These are phyloP conservation scores for Mycteria americana DNA, from an alignment of 2,797 vertebrate species.

Conservation along the genomic window DNA sequence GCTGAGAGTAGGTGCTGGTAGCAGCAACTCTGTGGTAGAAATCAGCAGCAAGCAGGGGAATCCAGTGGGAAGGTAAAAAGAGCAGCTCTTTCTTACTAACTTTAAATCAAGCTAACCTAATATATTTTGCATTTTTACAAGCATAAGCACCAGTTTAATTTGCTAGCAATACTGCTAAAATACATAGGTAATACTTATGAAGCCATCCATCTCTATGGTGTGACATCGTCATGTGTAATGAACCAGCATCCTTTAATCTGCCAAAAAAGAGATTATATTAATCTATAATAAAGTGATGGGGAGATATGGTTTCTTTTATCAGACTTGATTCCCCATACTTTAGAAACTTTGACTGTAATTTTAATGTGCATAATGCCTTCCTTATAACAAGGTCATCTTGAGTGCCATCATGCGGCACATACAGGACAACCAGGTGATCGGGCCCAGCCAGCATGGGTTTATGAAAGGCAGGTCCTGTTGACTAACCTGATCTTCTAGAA, in stretches of 20 bases:
- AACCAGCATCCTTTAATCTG: background rate
- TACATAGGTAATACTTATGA: background rate
- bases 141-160: background rate
- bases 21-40: background rate
- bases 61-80: background rate
- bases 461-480: no score
- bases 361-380: background rate
- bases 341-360: background rate
- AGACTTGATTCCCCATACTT: background rate
- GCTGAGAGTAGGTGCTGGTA: background rate
- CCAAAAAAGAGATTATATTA: background rate
- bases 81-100: background rate
- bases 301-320: background rate
- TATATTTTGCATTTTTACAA: background rate
- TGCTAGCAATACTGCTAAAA: background rate
- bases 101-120: background rate
- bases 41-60: background rate
- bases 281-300: background rate
- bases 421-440: no score
- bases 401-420: no score
- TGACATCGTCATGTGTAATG: background rate
- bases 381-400: background rate
- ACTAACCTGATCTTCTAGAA: no score
- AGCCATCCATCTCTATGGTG: background rate
- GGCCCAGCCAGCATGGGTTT: no score